Percentiles rank a stretch among this genome's conserved stretches.
phyloP scores from a whole-genome alignment of 2,113 vertebrate genomes.

The Oceanodroma tethys region DNA sequence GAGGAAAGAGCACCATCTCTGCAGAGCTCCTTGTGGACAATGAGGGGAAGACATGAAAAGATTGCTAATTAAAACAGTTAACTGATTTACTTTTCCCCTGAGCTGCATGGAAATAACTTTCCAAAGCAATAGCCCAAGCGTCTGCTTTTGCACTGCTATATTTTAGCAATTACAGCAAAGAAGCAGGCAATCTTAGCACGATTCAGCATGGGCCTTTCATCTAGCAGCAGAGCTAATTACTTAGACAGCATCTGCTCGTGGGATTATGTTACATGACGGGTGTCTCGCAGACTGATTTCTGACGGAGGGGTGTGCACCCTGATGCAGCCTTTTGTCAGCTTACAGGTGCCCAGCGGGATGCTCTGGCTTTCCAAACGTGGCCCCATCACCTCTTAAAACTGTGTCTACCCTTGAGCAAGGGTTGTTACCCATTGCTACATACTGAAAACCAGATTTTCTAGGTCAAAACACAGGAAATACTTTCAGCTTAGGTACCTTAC shows the following conservation, averaged over 20 bases:
- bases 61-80: slow-evolving; percentile 24
- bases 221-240: background rate
- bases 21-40: background rate
- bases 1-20: background rate
- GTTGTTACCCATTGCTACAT: background rate
- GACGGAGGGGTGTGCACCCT: background rate
- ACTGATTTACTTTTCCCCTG: background rate
- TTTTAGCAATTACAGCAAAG: background rate
- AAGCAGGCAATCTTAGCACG: background rate
- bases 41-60: background rate
- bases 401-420: background rate
- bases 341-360: background rate
- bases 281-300: background rate
- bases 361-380: background rate
- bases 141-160: background rate
- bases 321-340: background rate
- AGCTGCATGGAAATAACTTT: background rate
- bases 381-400: background rate
- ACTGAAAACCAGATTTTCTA: background rate
- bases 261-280: background rate
- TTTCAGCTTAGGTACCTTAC: background rate
- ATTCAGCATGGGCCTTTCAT: background rate
- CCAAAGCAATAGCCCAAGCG: background rate
- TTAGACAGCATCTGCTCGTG: background rate
- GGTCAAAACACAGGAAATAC: background rate